Percentiles rank a stretch among this genome's conserved stretches.
These are phyloP conservation scores for Schrankia costaestrigalis DNA, from an alignment of 2,888 invertebrate genomes.

Conservation along the genomic window DNA sequence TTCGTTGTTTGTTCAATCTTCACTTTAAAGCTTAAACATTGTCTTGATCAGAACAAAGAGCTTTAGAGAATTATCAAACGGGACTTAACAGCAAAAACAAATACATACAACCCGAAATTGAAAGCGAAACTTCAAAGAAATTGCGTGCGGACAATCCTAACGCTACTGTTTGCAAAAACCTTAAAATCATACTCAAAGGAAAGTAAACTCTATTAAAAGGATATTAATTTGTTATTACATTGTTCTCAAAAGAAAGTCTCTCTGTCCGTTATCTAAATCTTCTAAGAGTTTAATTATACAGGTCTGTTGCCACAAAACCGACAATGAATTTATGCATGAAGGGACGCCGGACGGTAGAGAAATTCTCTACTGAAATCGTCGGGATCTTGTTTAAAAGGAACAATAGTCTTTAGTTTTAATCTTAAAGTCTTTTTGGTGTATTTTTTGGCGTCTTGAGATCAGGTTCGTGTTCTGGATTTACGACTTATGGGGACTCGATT, in stretches of 20 bases:
- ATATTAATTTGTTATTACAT: conserved; percentile 36
- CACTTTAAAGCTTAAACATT: conserved; percentile 22
- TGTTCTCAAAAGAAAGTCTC: conserved; percentile 29
- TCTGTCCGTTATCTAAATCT: conserved; percentile 49
- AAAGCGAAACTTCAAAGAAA: conserved; percentile 58
- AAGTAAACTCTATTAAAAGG: conserved; percentile 41
- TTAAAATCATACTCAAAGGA: conserved; percentile 24
- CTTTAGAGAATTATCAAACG: conserved; percentile 46
- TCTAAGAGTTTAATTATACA: conserved; percentile 70
- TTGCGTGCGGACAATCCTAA: conserved; percentile 47
- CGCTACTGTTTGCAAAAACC: conserved; percentile 55
- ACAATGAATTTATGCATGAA: conserved; percentile 79
- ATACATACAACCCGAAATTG: conserved; percentile 21
- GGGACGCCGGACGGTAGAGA: too few relatives aligned
- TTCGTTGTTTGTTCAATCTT: conserved; percentile 14
- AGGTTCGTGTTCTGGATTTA: conserved; percentile 63
- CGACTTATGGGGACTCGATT: conserved; percentile 34
- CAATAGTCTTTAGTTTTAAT: conserved; percentile 77
- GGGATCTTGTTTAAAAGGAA: conserved; percentile 62
- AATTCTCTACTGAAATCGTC: conserved; percentile 51
- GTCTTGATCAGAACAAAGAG: conserved; percentile 24
- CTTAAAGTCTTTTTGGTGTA: conserved; percentile 50
- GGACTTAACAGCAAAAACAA: conserved; percentile 48
- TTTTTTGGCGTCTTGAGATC: conserved; percentile 56
- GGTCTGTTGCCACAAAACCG: conserved; percentile 56